Evolutionary conservation across 2,797 vertebrate genomes (phyloP).

Genomic region (Xiphorhynchus erythropygius): DNA sequence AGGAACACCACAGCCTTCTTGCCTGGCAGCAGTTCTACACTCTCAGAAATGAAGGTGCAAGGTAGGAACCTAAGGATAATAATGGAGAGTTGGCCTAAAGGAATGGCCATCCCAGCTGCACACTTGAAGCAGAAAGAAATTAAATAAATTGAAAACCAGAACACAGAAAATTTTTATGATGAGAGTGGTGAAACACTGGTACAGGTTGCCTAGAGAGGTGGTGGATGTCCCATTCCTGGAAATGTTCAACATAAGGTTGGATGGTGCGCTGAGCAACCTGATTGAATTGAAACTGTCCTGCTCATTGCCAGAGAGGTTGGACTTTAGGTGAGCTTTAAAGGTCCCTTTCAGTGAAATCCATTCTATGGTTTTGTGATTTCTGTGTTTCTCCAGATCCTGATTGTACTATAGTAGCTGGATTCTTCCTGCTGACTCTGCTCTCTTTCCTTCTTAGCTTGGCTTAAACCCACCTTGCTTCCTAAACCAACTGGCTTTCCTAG

Average conservation of each 20-base stretch:
- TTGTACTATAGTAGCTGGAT: not conserved
- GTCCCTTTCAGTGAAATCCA: not conserved
- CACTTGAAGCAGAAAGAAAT: not conserved
- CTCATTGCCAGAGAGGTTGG: not conserved
- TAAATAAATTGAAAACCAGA: not conserved
- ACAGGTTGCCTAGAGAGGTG: not conserved
- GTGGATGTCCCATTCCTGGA: not conserved
- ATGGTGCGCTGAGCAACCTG: not conserved
- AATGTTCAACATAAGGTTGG: not conserved
- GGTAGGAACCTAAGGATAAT: not conserved
- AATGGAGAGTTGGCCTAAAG: not conserved
- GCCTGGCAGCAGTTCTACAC: not conserved
- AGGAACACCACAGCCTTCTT: not conserved
- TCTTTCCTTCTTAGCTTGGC: not conserved
- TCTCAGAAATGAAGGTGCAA: not conserved
- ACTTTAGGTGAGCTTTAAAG: not conserved
- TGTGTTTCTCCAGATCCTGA: not conserved
- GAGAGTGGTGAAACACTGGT: not conserved
- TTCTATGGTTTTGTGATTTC: not conserved
- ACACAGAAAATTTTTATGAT: rapidly evolving
- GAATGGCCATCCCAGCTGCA: not conserved
- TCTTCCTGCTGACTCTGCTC: not conserved
- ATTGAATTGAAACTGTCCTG: not conserved
- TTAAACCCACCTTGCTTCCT: not conserved
- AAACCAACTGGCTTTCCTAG: not conserved